Base-by-base conservation (phyloP, 2,113 vertebrate genomes). In the Peromyscus maniculatus region DNA sequence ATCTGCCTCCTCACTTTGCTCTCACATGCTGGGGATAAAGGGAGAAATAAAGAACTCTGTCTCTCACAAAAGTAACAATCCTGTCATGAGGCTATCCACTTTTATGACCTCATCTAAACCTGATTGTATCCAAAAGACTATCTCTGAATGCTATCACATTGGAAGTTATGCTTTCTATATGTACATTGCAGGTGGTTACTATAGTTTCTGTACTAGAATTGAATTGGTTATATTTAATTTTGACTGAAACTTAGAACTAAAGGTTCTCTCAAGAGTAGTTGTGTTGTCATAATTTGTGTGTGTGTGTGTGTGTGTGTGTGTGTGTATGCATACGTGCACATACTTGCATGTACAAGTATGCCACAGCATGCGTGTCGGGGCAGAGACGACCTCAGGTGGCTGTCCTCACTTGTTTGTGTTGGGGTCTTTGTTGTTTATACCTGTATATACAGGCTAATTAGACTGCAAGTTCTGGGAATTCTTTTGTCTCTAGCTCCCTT, bases 171-270 rank as follows among this genome's bases (percentile, higher is more conserved):
- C 10, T 67, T 80, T 95, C 62, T 31, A 1, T 43, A 24, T 91
- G 62, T 13, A 46, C 36, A 69, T 5, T 52, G 39, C 57, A 77
- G 26, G 10, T 1, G 33, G 6, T 46, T 33, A 46, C 17, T 62
- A 19, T 43, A 64, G 26, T 57, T n/a, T 87, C 24, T 57, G 43
- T 59, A 39, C 19, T 39, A 67, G 49, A 67, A 43, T 91, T 91
- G 66, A 82, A 71, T 80, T 89, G 33, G 33, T 75, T 62, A 4
- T 62, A 16, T 87, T 83, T 93, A 24, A 39, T 92, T 95, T 93
- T 92, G 72, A 71, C 7, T 43, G 59, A 96, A 57, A 62, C 57
- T 52, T 78, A 43, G 64, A 93, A 66, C 89, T 75, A 88, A 64
- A 93, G 2, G 13, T 83, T 19, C 87, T 87, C 8, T 22, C 21